phyloP scores from a whole-genome alignment of 2,888 invertebrate genomes.

The Parascotia fuliginaria region DNA sequence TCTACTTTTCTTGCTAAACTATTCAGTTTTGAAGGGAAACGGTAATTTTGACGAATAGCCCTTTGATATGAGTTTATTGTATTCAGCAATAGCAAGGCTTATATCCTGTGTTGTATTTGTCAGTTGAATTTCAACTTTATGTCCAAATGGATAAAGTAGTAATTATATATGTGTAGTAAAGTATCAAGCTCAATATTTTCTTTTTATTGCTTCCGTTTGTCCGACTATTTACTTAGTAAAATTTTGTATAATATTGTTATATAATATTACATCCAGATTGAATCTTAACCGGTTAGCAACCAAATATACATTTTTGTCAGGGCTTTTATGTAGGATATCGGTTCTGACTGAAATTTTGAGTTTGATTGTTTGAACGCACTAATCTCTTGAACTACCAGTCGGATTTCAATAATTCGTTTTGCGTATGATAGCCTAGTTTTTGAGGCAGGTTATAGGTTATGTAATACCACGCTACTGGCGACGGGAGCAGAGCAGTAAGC shows the following conservation, averaged over 20 bases:
- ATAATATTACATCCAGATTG: constrained; percentile 13
- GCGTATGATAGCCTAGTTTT: no score
- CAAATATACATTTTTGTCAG: background rate
- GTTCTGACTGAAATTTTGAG: no score
- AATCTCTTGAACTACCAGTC: no score
- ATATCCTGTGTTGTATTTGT: constrained; percentile 8
- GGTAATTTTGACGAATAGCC: constrained; percentile 45
- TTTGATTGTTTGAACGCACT: no score
- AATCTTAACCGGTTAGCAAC: background rate
- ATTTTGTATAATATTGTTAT: constrained; percentile 25
- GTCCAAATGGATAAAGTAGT: background rate
- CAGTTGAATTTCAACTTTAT: constrained; percentile 17
- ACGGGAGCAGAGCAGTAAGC: no score
- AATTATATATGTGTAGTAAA: constrained; percentile 15
- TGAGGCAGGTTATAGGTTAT: no score
- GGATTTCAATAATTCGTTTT: no score
- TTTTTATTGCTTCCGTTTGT: constrained; percentile 40
- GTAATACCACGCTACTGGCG: no score
- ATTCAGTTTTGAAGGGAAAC: constrained; percentile 27
- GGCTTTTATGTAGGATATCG: no score
- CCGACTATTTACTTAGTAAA: constrained; percentile 27
- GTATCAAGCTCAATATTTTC: constrained; percentile 37
- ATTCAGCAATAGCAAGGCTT: constrained; percentile 33
- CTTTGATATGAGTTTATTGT: constrained; percentile 33
- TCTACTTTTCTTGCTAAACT: constrained; percentile 12